These are phyloP conservation scores for Geothlypis trichas DNA, from an alignment of 2,113 vertebrate genomes.

Conservation along the genomic window DNA sequence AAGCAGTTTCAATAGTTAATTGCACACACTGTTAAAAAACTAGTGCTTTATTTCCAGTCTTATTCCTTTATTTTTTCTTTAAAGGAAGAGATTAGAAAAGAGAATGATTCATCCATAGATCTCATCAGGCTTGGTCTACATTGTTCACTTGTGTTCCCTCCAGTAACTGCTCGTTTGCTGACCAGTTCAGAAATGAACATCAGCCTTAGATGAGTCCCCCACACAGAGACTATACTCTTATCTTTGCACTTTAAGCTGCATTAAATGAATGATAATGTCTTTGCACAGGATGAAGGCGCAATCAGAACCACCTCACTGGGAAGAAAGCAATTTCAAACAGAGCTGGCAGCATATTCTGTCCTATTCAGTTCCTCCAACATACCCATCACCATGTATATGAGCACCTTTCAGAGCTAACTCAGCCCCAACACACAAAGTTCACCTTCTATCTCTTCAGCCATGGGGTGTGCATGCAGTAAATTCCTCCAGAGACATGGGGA, in stretches of 20 bases:
- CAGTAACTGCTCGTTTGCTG: slow-evolving; percentile 24
- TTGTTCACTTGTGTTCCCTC: not conserved
- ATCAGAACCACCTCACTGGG: not conserved
- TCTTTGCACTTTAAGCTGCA: not conserved
- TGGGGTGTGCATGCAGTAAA: not conserved
- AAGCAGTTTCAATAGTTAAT: slow-evolving; percentile 27
- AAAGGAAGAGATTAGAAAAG: slow-evolving; percentile 17
- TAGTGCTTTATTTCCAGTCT: not conserved
- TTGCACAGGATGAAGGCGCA: not conserved
- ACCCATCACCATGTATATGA: not conserved
- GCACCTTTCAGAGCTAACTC: not conserved
- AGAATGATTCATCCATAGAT: not conserved
- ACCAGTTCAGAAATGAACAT: not conserved
- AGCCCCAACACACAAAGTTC: not conserved
- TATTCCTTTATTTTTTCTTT: slow-evolving; percentile 15
- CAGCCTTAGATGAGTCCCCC: not conserved
- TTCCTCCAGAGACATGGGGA: not conserved
- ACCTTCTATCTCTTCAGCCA: not conserved
- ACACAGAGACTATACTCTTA: slow-evolving; percentile 14
- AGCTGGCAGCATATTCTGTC: not conserved
- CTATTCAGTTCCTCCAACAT: not conserved
- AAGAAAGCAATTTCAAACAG: not conserved
- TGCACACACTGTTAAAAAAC: not conserved
- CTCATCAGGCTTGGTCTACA: slow-evolving; percentile 16
- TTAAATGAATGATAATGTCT: slow-evolving; percentile 20